phyloP scores from a whole-genome alignment of 2,888 invertebrate species.

The Dorcus parallelipipedus region DNA sequence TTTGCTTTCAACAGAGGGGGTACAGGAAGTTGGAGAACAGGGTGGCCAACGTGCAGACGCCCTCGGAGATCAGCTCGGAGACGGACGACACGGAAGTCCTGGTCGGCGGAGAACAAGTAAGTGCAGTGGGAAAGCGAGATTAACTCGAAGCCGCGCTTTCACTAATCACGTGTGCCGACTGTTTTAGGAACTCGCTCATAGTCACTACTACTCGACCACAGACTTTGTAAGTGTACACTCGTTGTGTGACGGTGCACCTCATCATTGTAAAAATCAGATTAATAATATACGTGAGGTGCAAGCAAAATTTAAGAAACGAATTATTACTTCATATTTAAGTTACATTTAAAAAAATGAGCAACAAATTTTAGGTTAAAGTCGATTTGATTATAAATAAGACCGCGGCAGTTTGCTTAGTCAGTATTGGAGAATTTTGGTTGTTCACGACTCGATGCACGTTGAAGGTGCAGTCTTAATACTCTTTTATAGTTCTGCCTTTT shows the following conservation, averaged over 20 bases:
- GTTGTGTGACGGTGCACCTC: no score
- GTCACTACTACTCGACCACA: constrained; percentile 28
- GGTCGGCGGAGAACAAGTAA: constrained; percentile 60
- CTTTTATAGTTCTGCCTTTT: constrained; percentile 18
- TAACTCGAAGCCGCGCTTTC: neutral
- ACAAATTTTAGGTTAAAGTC: no score
- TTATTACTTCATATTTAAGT: no score
- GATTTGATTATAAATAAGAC: no score
- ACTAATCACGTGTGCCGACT: constrained; percentile 3
- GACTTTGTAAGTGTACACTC: constrained; percentile 38
- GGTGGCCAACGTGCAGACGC: constrained; percentile 34
- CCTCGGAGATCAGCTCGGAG: constrained; percentile 39
- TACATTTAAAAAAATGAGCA: no score
- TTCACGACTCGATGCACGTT: neutral
- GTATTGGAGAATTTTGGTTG: constrained; percentile 1
- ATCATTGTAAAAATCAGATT: no score
- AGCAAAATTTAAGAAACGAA: no score
- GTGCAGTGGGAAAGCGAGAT: constrained; percentile 1
- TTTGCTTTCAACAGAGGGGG: constrained; percentile 15
- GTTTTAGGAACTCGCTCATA: constrained; percentile 30
- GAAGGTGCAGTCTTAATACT: neutral
- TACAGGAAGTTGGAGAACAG: constrained; percentile 36
- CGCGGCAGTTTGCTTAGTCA: no score
- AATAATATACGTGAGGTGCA: no score
- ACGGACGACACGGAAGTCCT: constrained; percentile 54